Evolutionary conservation across 2,797 vertebrate genomes (phyloP), one percentile per base, ranked within the genome.

Genomic region (Dicrostonyx torquatus): DNA sequence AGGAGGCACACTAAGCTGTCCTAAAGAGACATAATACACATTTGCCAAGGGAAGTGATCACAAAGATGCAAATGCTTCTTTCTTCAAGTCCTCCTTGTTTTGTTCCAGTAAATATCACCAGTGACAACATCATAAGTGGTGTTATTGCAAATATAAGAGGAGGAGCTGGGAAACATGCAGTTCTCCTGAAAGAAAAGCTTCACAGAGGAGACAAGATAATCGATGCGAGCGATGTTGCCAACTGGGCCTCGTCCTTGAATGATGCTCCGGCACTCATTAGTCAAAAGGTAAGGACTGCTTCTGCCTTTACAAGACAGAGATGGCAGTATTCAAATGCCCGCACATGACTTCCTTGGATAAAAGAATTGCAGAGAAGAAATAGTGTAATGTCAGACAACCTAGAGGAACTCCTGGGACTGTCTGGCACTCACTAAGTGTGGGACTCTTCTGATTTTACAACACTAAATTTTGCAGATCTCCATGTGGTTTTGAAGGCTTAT

Each of bases 71-170:
- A 82, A 80, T 73, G 24, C 14, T 79, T 87, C 17, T 45, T n/a
- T 85, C 53, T 53, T 48, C 75, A 24, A n/a, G 26, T n/a, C 66
- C 0, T 93, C 29, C n/a, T 88, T 97, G 70, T 93, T 80, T 78
- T 24, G 37, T 84, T 93, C 82, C 92, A 98, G 98, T 29, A 48
- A 78, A 91, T 20, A 0, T 0, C 3, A 0, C 48, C 0, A 94
- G 91, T 0, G 97, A 97, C 7, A 70, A 97, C 13, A 0, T 99
- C 78, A 99, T 99, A 96, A 98, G 99, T 43, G 98, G 98, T 55
- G 98, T 99, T 14, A 93, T 99, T 94, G 98, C 98, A 2, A 95
- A 99, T 37, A 98, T 99, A 89, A 98, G 97, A 89, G 99, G 99
- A 94, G 99, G 99, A 0, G 98, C 96, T 53, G 55, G 97, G 7